Conservation (phyloP, 2,888 invertebrate genomes). For the Holacanthella duospinosa region DNA sequence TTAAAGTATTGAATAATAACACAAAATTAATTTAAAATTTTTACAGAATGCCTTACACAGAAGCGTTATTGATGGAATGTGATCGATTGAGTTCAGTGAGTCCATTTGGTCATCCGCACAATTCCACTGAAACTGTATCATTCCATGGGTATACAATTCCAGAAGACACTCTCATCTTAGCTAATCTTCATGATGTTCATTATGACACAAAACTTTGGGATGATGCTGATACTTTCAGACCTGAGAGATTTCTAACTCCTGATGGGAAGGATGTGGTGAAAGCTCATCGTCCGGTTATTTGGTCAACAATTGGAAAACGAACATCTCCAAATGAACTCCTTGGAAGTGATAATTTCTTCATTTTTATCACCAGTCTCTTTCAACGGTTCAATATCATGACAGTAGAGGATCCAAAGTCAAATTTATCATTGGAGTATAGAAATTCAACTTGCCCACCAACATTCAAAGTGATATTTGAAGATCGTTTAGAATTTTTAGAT, state of each 20-base stretch:
- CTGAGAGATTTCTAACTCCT: background rate
- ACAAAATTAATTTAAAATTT: background rate
- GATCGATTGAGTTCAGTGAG: background rate
- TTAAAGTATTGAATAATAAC: too few relatives aligned
- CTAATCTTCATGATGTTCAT: background rate
- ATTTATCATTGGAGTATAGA: too few relatives aligned
- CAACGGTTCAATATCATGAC: background rate
- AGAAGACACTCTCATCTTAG: background rate
- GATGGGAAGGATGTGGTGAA: background rate
- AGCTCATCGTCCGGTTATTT: constrained; percentile 1
- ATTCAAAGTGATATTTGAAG: background rate
- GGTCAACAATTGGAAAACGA: background rate
- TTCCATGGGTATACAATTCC: constrained; percentile 3
- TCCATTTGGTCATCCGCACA: background rate
- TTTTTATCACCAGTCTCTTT: background rate
- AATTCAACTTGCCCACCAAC: too few relatives aligned
- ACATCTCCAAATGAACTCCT: background rate
- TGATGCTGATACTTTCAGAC: background rate
- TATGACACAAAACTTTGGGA: background rate
- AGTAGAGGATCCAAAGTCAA: background rate
- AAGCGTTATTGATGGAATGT: background rate
- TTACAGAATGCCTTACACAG: constrained; percentile 3
- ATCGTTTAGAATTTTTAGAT: background rate
- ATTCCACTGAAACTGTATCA: background rate
- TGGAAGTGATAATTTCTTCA: background rate